Percentiles rank a stretch among this genome's conserved stretches.
These are phyloP conservation scores for Agrypnus murinus DNA, from an alignment of 2,888 invertebrate species.

Conservation along the genomic window DNA sequence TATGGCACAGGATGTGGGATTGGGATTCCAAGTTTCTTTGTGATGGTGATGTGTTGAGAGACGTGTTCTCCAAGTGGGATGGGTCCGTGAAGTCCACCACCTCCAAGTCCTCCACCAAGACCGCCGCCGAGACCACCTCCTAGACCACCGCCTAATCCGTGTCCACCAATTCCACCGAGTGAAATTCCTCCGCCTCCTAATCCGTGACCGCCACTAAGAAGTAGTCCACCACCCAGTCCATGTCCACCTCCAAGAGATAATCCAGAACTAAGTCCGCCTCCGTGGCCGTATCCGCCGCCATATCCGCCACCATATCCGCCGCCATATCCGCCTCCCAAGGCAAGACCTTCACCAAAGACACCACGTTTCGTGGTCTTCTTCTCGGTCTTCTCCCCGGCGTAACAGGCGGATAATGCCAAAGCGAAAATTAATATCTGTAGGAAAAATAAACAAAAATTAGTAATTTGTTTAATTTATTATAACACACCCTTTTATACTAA, in stretches of 20 bases:
- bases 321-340: constrained; percentile 60
- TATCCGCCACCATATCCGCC: constrained; percentile 44
- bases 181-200: constrained; percentile 12
- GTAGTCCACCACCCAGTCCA: constrained; percentile 37
- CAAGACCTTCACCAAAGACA: constrained; percentile 69
- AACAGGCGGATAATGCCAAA: constrained; percentile 69
- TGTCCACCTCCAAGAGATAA: constrained; percentile 43
- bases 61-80: constrained; percentile 47
- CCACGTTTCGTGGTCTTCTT: constrained; percentile 71
- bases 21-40: constrained; percentile 72
- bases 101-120: constrained; percentile 41
- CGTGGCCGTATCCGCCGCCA: constrained; percentile 32
- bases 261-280: constrained; percentile 25
- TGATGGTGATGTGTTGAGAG: constrained; percentile 67
- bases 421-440: constrained; percentile 71
- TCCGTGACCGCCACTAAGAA: constrained; percentile 35
- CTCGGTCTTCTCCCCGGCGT: constrained; percentile 62
- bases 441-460: constrained; percentile 33
- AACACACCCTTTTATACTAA: constrained; percentile 56
- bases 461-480: constrained; percentile 16
- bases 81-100: constrained; percentile 31
- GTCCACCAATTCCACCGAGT: constrained; percentile 50
- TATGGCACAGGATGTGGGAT: constrained; percentile 74
- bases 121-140: constrained; percentile 43
- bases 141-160: constrained; percentile 55